A percentile compares a stretch with the other conserved stretches of the same genome.
phyloP scores from a whole-genome alignment of 2,888 invertebrate species.

The Bombylius major region DNA sequence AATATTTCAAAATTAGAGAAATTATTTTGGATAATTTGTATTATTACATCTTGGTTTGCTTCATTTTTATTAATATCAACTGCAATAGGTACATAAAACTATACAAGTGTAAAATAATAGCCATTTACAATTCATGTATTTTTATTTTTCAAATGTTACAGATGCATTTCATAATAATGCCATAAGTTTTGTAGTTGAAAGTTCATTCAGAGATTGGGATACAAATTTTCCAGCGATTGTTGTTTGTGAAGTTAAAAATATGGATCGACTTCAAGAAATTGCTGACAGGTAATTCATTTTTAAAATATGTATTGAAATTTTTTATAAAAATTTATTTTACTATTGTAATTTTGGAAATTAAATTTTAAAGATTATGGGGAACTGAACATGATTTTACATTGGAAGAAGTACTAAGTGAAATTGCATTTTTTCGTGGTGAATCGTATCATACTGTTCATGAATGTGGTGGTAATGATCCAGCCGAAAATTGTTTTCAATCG shows the following conservation, averaged over 20 bases:
- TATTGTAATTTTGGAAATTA: not conserved
- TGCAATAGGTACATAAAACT: slow-evolving; percentile 35
- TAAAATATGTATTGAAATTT: not conserved
- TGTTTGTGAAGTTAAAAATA: slow-evolving; percentile 54
- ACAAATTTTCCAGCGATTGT: slow-evolving; percentile 60
- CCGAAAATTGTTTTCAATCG: slow-evolving; percentile 43
- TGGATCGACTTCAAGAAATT: slow-evolving; percentile 46
- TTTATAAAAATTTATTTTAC: not conserved
- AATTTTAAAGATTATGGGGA: slow-evolving; percentile 45
- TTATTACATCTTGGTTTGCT: slow-evolving; percentile 54
- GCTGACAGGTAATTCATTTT: slow-evolving; percentile 43
- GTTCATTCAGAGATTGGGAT: slow-evolving; percentile 58
- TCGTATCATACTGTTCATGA: slow-evolving; percentile 51
- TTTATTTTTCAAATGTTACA: slow-evolving; percentile 5
- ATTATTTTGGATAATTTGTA: slow-evolving; percentile 52
- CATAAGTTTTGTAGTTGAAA: slow-evolving; percentile 65
- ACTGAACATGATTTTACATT: slow-evolving; percentile 52
- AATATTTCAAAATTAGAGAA: slow-evolving; percentile 44
- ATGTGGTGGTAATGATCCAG: slow-evolving; percentile 41
- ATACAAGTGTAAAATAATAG: too few relatives aligned
- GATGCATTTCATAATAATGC: slow-evolving; percentile 51
- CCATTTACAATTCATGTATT: too few relatives aligned
- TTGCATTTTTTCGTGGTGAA: slow-evolving; percentile 53
- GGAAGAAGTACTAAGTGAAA: slow-evolving; percentile 56
- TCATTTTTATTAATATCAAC: slow-evolving; percentile 50